Evolutionary conservation across 2,888 invertebrate species (phyloP).

Genomic region (Agrilus mali): DNA sequence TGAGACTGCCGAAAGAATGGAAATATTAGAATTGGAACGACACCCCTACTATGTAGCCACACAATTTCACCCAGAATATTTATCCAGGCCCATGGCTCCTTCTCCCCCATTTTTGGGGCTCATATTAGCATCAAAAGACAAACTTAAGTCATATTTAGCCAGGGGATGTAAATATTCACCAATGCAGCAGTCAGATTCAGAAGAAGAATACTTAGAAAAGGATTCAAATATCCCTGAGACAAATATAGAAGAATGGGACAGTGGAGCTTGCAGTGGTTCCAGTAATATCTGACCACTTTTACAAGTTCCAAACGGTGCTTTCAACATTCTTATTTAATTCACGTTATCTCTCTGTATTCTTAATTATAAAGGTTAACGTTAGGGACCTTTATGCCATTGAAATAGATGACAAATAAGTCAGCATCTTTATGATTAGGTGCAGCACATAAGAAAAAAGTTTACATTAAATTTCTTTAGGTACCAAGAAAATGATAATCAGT

Average conservation of each 20-base stretch:
- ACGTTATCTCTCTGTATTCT: no score
- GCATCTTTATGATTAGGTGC: no score
- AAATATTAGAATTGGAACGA: slow-evolving; percentile 72
- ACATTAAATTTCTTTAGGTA: no score
- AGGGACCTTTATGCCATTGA: no score
- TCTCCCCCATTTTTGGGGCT: slow-evolving; percentile 94
- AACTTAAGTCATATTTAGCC: slow-evolving; percentile 58
- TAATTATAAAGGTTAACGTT: no score
- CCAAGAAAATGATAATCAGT: no score
- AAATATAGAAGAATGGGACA: slow-evolving; percentile 22
- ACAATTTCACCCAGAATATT: slow-evolving; percentile 97
- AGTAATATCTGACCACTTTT: slow-evolving; percentile 12
- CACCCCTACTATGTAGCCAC: slow-evolving; percentile 93
- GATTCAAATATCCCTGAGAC: slow-evolving; percentile 16
- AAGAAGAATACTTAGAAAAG: slow-evolving; percentile 18
- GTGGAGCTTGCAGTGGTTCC: slow-evolving; percentile 28
- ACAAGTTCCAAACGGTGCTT: no score
- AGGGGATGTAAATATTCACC: slow-evolving; percentile 66
- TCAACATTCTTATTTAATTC: no score
- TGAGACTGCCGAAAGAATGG: slow-evolving; percentile 79
- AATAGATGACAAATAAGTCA: no score
- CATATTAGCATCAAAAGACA: slow-evolving; percentile 77
- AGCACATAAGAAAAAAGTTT: no score
- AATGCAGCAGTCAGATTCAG: slow-evolving; percentile 43
- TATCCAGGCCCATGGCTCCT: slow-evolving; percentile 80